Base-by-base conservation (phyloP, 2,113 vertebrate species). In the Engraulis encrasicolus region DNA sequence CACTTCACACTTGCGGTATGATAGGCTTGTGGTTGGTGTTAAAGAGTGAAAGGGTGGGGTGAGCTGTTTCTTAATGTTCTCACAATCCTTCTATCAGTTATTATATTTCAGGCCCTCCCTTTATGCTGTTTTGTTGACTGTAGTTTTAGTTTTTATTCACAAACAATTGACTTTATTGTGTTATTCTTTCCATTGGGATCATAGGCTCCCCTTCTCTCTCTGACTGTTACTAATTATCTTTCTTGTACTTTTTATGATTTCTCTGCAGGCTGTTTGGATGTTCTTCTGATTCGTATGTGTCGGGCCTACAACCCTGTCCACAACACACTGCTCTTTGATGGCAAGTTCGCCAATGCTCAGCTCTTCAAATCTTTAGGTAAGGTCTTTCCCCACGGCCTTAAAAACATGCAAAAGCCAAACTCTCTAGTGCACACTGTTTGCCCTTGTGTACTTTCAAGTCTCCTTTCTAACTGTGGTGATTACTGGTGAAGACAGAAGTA, bases 311-410 rank as follows among this genome's bases (percentile, higher is more conserved):
- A 98, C 92, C 96, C 97, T 82, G 79, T 95, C 89, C 97, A 97
- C 91, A 97, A 96, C 88, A 97, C 96, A 0, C 0, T 98, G 83
- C 94, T 98, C 84, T 98, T 97, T 40, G 96, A 97, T 52, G 96
- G 97, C 20, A 97, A 97, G 87, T 97, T 96, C 0, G 95, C 96
- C 0, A 90, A 94, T 7, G 77, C 94, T 74, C 96, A 96, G 85
- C 91, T 97, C 88, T 98, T 98, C 90, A 97, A 97, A 91, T 93
- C 97, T 0, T 95, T 98, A 0, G 97, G 97, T 98, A 92, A 95
- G 96, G 91, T n/a, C 49, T 38, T 49, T n/a, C 77, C 54, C 0
- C 27, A 17, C 50, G 45, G 23, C 31, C 52, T 85, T 14, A 80
- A 2, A 71, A 2, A 18, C 20, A 14, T 20, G 45, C 34, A 37